These are phyloP conservation scores for Callionymus lyra DNA, from an alignment of 2,113 vertebrate species.

Conservation along the genomic window DNA sequence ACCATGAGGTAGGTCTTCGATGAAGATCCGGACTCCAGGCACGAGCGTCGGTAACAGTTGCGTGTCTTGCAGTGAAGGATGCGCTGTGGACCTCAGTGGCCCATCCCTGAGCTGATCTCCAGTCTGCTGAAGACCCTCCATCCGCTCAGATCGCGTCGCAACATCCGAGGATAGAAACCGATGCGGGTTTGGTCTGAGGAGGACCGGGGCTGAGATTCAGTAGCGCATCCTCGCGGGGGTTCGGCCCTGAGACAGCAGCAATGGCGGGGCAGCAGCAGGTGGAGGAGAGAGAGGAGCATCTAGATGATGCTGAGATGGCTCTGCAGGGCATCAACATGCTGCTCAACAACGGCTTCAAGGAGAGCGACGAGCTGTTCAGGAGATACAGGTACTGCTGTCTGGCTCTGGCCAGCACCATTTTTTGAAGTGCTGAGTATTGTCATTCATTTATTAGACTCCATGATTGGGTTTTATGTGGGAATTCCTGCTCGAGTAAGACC, in stretches of 20 bases:
- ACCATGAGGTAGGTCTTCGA: no score
- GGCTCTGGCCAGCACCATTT: no score
- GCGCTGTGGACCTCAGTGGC: constrained; percentile 21
- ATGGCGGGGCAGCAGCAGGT: constrained; percentile 71
- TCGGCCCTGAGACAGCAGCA: constrained; percentile 14
- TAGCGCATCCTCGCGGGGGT: constrained; percentile 8
- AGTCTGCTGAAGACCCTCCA: constrained; percentile 21
- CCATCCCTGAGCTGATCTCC: constrained; percentile 24
- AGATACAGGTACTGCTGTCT: constrained; percentile 78
- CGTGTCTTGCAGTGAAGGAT: constrained; percentile 8
- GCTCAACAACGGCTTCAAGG: constrained; percentile 94
- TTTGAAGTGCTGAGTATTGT: no score
- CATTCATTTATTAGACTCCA: no score
- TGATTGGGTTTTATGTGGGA: no score
- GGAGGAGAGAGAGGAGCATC: constrained; percentile 64
- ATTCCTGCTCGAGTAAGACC: no score
- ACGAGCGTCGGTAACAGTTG: not conserved
- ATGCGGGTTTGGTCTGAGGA: constrained; percentile 34
- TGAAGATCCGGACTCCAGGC: not conserved
- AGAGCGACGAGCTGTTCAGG: constrained; percentile 94
- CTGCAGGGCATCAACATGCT: constrained; percentile 95
- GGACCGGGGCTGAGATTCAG: not conserved
- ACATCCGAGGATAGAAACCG: constrained; percentile 22
- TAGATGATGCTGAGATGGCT: constrained; percentile 89
- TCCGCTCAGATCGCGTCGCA: constrained; percentile 1